Base-by-base conservation (phyloP, 2,113 vertebrate species). In the Gallinago paraguaiae region DNA sequence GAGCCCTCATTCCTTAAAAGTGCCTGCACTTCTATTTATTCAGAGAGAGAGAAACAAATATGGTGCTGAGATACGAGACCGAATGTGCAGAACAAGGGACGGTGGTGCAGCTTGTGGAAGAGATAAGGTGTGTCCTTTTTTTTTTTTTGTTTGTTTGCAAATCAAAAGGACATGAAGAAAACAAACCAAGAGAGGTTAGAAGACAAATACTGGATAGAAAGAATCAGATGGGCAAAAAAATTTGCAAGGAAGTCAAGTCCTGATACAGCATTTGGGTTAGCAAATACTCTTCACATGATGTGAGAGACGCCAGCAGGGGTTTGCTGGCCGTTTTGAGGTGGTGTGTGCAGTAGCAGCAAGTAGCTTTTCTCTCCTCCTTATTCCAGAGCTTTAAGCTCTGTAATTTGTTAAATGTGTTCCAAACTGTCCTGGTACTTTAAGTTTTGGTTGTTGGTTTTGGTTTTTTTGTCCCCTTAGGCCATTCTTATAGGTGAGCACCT, bases 1-100 rank as follows among this genome's bases (percentile, higher is more conserved):
- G 48, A 95, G 78, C 68, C 41, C 87, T 96, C 87, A 92, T 87
- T 97, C 81, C 84, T 95, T 96, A 95, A 95, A 96, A 95, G 59
- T 92, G 94, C 84, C 87, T 90, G 46, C 76, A 69, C 84, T 94
- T 82, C 20, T 91, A 2, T 94, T 96, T 94, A 79, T 87, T 84
- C 57, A 39, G 80, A 76, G 50, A 53, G 48, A 83, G 75, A 64
- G 69, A 88, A 90, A 48, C 67, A 90, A 97, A 85, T 61, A 61
- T 7, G 28, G 33, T 88, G 78, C 94, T 88, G 79, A 91, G 93
- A 92, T 85, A 54, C 0, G 50, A 91, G 82, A 53, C 67, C 57
- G 72, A 79, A 65, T 57, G 79, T 14, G 65, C 70, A 67, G 31
- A 96, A 76, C 91, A 89, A 90, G 90, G 85, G 87, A 30, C 27